Conservation (phyloP, 2,113 vertebrate genomes). For the Mugil cephalus region DNA sequence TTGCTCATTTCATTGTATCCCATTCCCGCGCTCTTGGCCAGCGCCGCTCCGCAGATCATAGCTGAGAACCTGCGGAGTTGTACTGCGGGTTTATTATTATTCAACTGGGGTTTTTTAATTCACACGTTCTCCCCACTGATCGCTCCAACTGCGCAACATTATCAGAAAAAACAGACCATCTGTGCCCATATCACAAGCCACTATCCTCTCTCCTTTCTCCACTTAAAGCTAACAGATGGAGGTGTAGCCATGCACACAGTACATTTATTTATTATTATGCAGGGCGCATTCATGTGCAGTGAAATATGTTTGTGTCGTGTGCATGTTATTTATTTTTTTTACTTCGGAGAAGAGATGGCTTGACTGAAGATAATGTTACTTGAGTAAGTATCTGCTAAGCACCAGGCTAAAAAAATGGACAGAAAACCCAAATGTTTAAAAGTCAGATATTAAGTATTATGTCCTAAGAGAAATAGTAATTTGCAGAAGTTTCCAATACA, state of each 20-base stretch:
- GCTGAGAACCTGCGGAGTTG: slow-evolving; percentile 52
- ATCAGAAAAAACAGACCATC: slow-evolving; percentile 72
- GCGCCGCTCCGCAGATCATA: slow-evolving; percentile 37
- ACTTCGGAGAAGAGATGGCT: no score
- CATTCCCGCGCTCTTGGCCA: slow-evolving; percentile 13
- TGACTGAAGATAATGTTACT: no score
- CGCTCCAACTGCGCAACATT: slow-evolving; percentile 58
- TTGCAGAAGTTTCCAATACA: no score
- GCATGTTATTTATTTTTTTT: not conserved
- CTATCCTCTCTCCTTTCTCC: slow-evolving; percentile 20
- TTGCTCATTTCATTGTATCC: slow-evolving; percentile 25
- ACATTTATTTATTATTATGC: slow-evolving; percentile 14
- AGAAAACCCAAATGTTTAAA: no score
- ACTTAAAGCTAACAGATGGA: slow-evolving; percentile 71
- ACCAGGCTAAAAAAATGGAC: no score
- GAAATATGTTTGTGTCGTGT: slow-evolving; percentile 45
- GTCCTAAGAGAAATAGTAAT: no score
- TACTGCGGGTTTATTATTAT: slow-evolving; percentile 62
- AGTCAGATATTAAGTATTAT: no score
- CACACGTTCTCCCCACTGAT: slow-evolving; percentile 51
- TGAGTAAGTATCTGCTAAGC: no score
- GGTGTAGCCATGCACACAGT: slow-evolving; percentile 23
- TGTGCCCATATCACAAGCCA: slow-evolving; percentile 53
- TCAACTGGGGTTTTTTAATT: slow-evolving; percentile 69
- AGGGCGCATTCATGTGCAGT: slow-evolving; percentile 8